These are phyloP conservation scores for Campylomormyrus tamandua DNA, from an alignment of 2,113 vertebrate genomes.

Conservation along the genomic window DNA sequence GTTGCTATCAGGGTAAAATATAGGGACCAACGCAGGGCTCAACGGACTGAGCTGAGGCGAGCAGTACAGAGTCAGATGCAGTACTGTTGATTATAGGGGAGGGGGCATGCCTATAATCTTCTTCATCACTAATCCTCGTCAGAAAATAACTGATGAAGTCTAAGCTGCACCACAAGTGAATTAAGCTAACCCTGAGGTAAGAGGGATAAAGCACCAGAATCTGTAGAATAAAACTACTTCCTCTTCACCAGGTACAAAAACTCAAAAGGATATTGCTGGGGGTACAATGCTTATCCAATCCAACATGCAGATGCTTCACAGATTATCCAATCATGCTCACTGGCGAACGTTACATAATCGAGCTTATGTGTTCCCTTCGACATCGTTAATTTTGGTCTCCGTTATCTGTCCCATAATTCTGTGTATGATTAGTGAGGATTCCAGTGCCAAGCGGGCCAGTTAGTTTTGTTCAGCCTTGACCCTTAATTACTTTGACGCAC, in stretches of 20 bases:
- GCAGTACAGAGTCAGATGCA: not conserved
- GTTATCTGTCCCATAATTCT: not conserved
- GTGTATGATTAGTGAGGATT: not conserved
- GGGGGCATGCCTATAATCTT: not conserved
- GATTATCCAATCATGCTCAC: not conserved
- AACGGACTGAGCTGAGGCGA: not conserved
- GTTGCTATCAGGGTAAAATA: not conserved
- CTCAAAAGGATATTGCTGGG: not conserved
- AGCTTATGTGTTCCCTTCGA: not conserved
- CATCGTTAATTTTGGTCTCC: not conserved
- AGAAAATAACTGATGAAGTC: not conserved
- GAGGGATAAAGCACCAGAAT: not conserved
- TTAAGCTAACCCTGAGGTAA: slow-evolving; percentile 66
- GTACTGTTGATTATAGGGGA: not conserved
- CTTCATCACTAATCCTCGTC: slow-evolving; percentile 13
- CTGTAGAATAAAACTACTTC: not conserved
- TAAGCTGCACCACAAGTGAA: slow-evolving; percentile 25
- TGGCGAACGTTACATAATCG: not conserved
- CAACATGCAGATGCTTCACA: not conserved
- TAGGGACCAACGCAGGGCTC: not conserved
- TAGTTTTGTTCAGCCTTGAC: not conserved
- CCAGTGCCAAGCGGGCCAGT: not conserved
- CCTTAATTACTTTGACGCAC: not conserved
- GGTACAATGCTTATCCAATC: not conserved
- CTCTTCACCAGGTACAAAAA: not conserved